Conservation (phyloP, 2,888 invertebrate species). For the Monochamus alternatus region DNA sequence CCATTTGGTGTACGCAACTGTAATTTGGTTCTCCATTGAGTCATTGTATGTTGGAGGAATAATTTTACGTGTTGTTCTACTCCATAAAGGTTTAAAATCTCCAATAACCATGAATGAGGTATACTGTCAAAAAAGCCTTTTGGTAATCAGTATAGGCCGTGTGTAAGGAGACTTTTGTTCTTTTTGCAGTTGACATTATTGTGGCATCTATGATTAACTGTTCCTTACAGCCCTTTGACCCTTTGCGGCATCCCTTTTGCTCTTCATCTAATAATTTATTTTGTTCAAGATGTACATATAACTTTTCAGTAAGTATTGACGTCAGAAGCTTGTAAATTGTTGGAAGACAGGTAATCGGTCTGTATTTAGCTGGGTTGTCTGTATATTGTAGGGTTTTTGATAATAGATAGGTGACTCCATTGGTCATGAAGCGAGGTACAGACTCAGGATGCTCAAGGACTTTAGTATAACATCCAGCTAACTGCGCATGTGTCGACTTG, state of each 20-base stretch:
- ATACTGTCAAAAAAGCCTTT: too few relatives aligned
- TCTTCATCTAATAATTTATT: not conserved
- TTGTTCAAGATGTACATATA: not conserved
- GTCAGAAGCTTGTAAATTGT: not conserved
- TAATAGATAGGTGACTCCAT: not conserved
- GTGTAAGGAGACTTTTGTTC: not conserved
- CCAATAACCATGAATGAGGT: not conserved
- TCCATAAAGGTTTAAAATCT: not conserved
- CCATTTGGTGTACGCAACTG: not conserved
- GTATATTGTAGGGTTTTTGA: not conserved
- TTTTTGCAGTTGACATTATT: not conserved
- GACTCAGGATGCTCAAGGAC: not conserved
- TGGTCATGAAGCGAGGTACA: not conserved
- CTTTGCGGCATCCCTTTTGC: not conserved
- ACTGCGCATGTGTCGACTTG: not conserved
- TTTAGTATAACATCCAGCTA: not conserved
- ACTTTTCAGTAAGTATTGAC: not conserved
- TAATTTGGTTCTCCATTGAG: not conserved
- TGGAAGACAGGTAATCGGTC: not conserved
- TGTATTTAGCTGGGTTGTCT: not conserved
- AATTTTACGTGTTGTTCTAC: not conserved
- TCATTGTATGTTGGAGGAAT: not conserved
- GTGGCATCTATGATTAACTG: not conserved
- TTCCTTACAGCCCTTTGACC: not conserved
- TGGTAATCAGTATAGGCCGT: not conserved